Evolutionary conservation across 2,888 invertebrate species (phyloP).

Genomic region (Drosophila fungiperda): DNA sequence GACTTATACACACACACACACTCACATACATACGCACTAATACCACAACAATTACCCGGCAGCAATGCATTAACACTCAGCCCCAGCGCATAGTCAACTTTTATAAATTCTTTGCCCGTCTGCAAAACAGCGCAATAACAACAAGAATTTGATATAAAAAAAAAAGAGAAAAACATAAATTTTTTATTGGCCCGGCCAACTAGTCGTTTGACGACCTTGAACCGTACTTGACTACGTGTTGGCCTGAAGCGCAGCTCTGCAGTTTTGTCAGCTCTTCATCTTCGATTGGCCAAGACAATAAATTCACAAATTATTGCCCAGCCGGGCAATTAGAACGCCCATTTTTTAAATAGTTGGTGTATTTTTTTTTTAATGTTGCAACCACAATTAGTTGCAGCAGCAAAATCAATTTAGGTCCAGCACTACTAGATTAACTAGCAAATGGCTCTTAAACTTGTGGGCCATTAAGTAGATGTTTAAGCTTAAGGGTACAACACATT

Average conservation of each 20-base stretch:
- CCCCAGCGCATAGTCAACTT: slow-evolving; percentile 29
- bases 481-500: slow-evolving; percentile 17
- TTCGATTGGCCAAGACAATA: slow-evolving; percentile 61
- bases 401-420: slow-evolving; percentile 63
- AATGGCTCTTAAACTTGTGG: slow-evolving; percentile 1
- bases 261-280: slow-evolving; percentile 41
- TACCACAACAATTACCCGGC: slow-evolving; percentile 73
- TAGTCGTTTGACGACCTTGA: slow-evolving; percentile 64
- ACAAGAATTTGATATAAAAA: slow-evolving; percentile 24
- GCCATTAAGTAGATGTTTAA: slow-evolving; percentile 29
- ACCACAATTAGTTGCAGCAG: slow-evolving; percentile 34
- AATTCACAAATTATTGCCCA: slow-evolving; percentile 66
- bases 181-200: slow-evolving; percentile 66
- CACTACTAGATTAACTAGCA: slow-evolving; percentile 20
- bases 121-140: slow-evolving; percentile 34
- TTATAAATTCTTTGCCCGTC: slow-evolving; percentile 67
- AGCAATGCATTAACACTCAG: slow-evolving; percentile 76
- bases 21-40: slow-evolving; percentile 30
- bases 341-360: slow-evolving; percentile 54
- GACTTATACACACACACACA: slow-evolving; percentile 3
- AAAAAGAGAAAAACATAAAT: slow-evolving; percentile 62
- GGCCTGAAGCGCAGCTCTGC: slow-evolving; percentile 10
- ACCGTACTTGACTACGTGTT: slow-evolving; percentile 35
- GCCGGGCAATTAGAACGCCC: slow-evolving; percentile 61
- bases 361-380: slow-evolving; percentile 11